Evolutionary conservation across 2,888 invertebrate genomes (phyloP), one percentile per base, ranked within the genome.

Genomic region (Caenorhabditis japonica): DNA sequence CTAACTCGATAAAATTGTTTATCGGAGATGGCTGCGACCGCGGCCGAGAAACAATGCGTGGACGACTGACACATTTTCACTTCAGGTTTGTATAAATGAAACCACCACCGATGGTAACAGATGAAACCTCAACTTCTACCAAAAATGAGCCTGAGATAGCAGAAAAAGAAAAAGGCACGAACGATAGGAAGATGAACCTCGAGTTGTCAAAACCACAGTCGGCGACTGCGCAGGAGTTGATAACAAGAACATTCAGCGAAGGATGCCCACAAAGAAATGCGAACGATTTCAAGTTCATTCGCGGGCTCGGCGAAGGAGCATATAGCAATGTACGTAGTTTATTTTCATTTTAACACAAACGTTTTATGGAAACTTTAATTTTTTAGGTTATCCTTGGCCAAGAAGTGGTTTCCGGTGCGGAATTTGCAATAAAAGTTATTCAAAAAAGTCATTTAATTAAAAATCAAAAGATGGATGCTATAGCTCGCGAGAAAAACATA

Each of bases 401-500:
- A 12, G 75, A 75, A 51, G 34, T 53, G 3, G 21, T 52, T 10
- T 44, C 69, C n/a, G 55, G 38, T 19, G 55, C 56, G 1, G 51
- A 51, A n/a, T 76, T 75, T 13, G 78, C 78, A 0, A 51, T 74
- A 15, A 78, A 78, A 69, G 76, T 73, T 0, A 36, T 77, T 3
- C 66, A 77, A 25, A 75, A 75, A 17, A 36, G 55, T 2, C 64
- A 75, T 38, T 38, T 80, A 8, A 36, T 23, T 15, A 47, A 60
- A 27, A 38, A 71, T 12, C 51, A 75, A 1, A 80, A 78, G 52
- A 73, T 72, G 56, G 93, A 94, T 87, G 94, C 95, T 89, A 93
- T 97, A 69, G 92, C 93, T 88, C 91, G 96, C 44, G 99, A 99
- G 89, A 95, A 95, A 88, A 94, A 96, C 88, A 94, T 95, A 25